Evolutionary conservation across 2,113 vertebrate genomes (phyloP), one percentile per base, ranked within the genome.

Genomic region (Leptodactylus fuscus): DNA sequence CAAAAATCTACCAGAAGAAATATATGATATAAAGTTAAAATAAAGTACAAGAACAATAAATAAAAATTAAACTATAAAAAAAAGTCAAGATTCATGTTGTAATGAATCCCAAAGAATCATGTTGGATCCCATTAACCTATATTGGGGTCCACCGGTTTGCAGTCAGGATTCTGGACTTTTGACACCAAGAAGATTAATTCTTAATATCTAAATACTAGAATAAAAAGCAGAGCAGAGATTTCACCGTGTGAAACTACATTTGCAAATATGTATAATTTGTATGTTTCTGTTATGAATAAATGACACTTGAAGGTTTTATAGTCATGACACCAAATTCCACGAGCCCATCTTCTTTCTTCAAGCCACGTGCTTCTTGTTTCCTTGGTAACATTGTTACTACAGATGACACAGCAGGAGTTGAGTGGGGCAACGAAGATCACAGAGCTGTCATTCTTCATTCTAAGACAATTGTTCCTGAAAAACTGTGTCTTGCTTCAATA

Each of bases 391-490:
- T 82, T 88, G 92, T 94, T 88, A 92, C 93, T 94, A 95, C 94
- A 94, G 93, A 92, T 94, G 92, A 91, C 93, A 60, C 93, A 88
- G 92, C 87, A 87, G 95, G 93, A 93, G 91, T 87, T 85, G 86
- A 89, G 85, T 89, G 92, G 94, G 92, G 97, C 93, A 91, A 91
- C 93, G 91, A 93, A 96, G 96, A 98, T 97, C 96, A 95, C 94
- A 96, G 94, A 91, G 92, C 88, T 88, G 92, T 92, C 93, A 94
- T 93, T 96, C 93, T 94, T 96, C 94, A 96, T 96, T 96, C 94
- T 94, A 94, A 95, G 93, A 95, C 95, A 94, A 96, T 97, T 95
- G 94, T 95, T 91, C 91, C 93, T 92, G 93, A 92, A 95, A 94
- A 79, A 94, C 67, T 95, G 93, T 94, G 94, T 92, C 89, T 92